These are phyloP conservation scores for Temnothorax ravouxi DNA, from an alignment of 2,888 invertebrate species.

Conservation along the genomic window DNA sequence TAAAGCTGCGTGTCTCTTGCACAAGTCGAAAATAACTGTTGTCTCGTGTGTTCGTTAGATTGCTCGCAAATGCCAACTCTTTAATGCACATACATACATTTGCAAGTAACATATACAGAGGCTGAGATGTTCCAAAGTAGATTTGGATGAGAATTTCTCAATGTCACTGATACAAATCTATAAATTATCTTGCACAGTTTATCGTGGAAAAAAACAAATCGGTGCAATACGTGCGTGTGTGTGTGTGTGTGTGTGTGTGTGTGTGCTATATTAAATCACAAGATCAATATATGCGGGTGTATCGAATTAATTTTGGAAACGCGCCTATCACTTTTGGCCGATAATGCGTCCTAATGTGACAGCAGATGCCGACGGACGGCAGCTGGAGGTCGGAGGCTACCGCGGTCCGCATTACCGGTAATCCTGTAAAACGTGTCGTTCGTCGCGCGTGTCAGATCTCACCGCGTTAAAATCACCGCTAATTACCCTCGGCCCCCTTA, in stretches of 20 bases:
- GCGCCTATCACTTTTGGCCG: slow-evolving; percentile 28
- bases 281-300: not conserved
- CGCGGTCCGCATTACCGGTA: slow-evolving; percentile 58
- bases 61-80: not conserved
- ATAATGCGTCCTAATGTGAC: slow-evolving; percentile 57
- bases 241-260: not conserved
- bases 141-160: not conserved
- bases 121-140: not conserved
- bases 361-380: slow-evolving; percentile 71
- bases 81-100: not conserved
- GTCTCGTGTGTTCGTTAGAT: not conserved
- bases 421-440: slow-evolving; percentile 64
- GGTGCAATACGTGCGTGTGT: not conserved
- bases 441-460: slow-evolving; percentile 49
- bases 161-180: not conserved
- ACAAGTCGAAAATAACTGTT: not conserved
- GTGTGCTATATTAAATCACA: not conserved
- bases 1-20: not conserved
- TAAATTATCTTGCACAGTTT: not conserved
- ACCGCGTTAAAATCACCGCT: slow-evolving; percentile 69
- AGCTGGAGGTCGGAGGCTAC: slow-evolving; percentile 66
- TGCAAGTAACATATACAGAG: not conserved
- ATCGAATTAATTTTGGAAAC: slow-evolving; percentile 18
- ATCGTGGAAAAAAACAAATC: not conserved
- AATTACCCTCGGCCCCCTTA: slow-evolving; percentile 64